These are phyloP conservation scores for Cyanoderma ruficeps DNA, from an alignment of 2,113 vertebrate species.

Conservation along the genomic window DNA sequence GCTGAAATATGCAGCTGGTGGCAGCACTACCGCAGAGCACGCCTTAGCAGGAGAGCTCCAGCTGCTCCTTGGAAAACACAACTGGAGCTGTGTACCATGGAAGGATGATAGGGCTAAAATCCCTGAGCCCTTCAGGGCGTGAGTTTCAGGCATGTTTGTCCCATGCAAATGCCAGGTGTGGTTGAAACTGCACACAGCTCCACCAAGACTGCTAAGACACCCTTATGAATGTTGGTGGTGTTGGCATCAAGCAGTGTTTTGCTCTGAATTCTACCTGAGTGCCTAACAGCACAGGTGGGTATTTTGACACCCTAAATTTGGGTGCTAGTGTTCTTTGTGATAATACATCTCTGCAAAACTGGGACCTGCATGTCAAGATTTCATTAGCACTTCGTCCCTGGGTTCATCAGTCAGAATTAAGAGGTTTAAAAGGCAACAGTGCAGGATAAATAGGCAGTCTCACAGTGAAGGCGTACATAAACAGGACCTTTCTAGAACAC, in stretches of 20 bases:
- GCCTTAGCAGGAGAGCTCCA: neutral
- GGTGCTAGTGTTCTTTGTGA: neutral
- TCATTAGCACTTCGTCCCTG: neutral
- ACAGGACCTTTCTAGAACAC: accelerated
- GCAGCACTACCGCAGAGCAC: neutral
- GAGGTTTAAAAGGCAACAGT: neutral
- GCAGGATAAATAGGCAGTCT: neutral
- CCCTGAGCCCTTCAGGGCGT: neutral
- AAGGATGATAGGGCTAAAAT: neutral
- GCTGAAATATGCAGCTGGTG: neutral
- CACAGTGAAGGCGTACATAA: neutral
- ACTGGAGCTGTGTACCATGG: neutral
- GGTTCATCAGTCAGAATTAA: neutral
- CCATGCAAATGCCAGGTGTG: neutral
- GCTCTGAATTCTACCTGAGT: neutral
- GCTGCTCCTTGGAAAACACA: neutral
- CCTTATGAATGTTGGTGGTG: accelerated
- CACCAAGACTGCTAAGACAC: neutral
- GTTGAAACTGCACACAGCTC: neutral
- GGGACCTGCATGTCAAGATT: neutral
- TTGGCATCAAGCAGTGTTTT: neutral
- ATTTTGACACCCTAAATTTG: neutral
- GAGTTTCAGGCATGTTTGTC: neutral
- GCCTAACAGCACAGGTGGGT: neutral
- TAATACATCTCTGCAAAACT: neutral